These are phyloP conservation scores for Calameuta idolon DNA, from an alignment of 2,888 invertebrate species.

Conservation along the genomic window DNA sequence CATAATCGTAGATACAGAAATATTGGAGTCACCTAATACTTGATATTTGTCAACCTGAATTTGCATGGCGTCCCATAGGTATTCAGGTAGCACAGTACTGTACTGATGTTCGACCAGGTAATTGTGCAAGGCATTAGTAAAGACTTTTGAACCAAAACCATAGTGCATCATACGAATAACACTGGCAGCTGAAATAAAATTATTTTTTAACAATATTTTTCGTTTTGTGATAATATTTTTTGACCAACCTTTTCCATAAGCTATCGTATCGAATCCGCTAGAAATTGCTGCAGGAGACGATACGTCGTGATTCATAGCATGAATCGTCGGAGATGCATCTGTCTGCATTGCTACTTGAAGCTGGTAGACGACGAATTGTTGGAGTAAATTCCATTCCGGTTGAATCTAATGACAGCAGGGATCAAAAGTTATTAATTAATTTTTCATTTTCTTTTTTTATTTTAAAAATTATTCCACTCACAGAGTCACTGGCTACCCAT, in stretches of 20 bases:
- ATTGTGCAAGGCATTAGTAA: slow-evolving; percentile 69
- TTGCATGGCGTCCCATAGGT: slow-evolving; percentile 45
- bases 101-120: slow-evolving; percentile 68
- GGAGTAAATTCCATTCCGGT: slow-evolving; percentile 73
- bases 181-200: slow-evolving; percentile 42
- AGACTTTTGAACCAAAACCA: slow-evolving; percentile 70
- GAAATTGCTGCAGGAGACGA: slow-evolving; percentile 72
- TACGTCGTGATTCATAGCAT: slow-evolving; percentile 71
- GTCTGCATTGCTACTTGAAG: slow-evolving; percentile 73
- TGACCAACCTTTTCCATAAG: slow-evolving; percentile 76
- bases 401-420: slow-evolving; percentile 69
- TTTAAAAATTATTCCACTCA: slow-evolving; percentile 65
- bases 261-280: slow-evolving; percentile 75
- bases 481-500: slow-evolving; percentile 58
- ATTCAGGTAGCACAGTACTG: slow-evolving; percentile 38
- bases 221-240: neutral
- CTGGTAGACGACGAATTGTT: slow-evolving; percentile 79
- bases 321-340: slow-evolving; percentile 72
- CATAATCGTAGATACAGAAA: slow-evolving; percentile 70
- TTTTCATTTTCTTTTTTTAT: neutral
- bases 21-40: slow-evolving; percentile 69
- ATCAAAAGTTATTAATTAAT: neutral
- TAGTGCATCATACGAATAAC: slow-evolving; percentile 79
- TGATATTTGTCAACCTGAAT: slow-evolving; percentile 56
- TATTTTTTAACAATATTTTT: neutral